Evolutionary conservation across 2,888 invertebrate genomes (phyloP), one percentile per base, ranked within the genome.

Genomic region (Malacosoma neustria): DNA sequence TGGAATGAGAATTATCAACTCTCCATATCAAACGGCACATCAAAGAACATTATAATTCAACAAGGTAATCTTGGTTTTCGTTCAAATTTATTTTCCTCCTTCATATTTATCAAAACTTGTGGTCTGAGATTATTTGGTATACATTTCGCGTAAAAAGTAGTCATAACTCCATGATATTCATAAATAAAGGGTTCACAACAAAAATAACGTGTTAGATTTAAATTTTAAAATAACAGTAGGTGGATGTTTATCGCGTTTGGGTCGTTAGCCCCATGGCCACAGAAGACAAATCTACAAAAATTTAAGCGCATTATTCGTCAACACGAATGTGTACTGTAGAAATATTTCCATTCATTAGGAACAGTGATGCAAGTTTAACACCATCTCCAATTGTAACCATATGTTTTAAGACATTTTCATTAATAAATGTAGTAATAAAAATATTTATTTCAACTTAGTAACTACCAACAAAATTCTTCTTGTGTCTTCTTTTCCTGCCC

Each of bases 131-230:
- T 13, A n/a, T 32, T 13, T 6, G 14, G n/a, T 32, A n/a, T 9
- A 14, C 31, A 11, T 11, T 31, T 31, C 13, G 13, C 31, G 31
- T 12, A 31, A 43, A 42, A 36, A 46, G 42, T 35, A 32, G 29
- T 36, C 37, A 41, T 46, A 39, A 30, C 42, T 39, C 34, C 38
- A 29, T n/a, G n/a, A n/a, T n/a, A n/a, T n/a, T 43, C 51, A 56
- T 70, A 63, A 66, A 67, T 62, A 62, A 56, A 50, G 53, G 53
- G 53, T 55, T 54, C 54, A 48, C 48, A 53, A 49, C 40, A 45
- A 54, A 54, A 55, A 51, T 60, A 48, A 57, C 48, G 51, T 47
- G 54, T 54, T 51, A 45, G 50, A 40, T 39, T 34, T 34, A 12
- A 37, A 33, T 38, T 40, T 32, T 32, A 38, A 35, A 40, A 37